Base-by-base conservation (phyloP, 1,140 invertebrate genomes). In the Carposina sasakii region DNA sequence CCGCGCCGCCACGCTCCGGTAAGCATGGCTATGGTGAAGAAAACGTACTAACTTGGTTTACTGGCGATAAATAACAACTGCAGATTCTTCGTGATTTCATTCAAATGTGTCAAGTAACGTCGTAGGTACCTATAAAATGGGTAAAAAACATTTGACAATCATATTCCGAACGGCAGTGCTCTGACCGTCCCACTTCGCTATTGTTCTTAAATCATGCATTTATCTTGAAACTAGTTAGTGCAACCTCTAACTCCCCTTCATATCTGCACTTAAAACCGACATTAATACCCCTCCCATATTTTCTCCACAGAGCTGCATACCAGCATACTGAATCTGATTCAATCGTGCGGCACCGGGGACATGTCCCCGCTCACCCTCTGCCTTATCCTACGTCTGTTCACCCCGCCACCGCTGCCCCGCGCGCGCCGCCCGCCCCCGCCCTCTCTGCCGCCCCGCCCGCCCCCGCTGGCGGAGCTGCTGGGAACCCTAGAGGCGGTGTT, bases 241-340 rank as follows among this genome's bases (percentile, higher is more conserved):
- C n/a, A n/a, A n/a, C n/a, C n/a, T n/a, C n/a, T n/a, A n/a, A n/a
- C n/a, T n/a, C n/a, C n/a, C n/a, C n/a, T n/a, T n/a, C n/a, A n/a
- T n/a, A n/a, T n/a, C n/a, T n/a, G n/a, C n/a, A n/a, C 24, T 26
- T 26, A 26, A 6, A 26, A 5, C 5, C 24, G 5, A 26, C 5
- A 12, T 26, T 6, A 26, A 6, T 26, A 26, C 12, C 19, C 19
- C 2, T 16, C 10, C n/a, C 3, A 13, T 16, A n/a, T n/a, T n/a
- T n/a, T n/a, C n/a, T n/a, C n/a, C n/a, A 10, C 63, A 89, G 89
- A 90, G 41, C 64, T 91, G 23, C 89, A 90, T 59, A 74, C 84
- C 26, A 87, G 87, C 30, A 74, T 88, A n/a, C 60, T 90, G 24
- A 87, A 90, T 63, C 78, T 91, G 17, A 87, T 91, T 30, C 86